Percentiles rank a stretch among this genome's conserved stretches.
Conservation (phyloP, 1,140 invertebrate genomes). For the Brachionus paranguensis region DNA sequence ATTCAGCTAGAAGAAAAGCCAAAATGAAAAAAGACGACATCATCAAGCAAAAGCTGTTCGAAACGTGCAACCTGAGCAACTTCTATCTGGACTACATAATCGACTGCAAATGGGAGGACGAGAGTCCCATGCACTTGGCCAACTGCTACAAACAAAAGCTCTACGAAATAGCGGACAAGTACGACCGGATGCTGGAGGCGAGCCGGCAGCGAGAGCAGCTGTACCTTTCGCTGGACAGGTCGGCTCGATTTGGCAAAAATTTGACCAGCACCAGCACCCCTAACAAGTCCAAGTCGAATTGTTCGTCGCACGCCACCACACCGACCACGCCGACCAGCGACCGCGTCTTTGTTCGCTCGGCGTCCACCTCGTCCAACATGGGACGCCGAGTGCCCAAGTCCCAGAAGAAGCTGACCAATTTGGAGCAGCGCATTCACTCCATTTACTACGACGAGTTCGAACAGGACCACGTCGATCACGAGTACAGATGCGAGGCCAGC, state of each 20-base stretch:
- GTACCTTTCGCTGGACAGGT: not conserved
- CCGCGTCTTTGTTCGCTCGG: not conserved
- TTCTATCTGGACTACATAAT: slow-evolving; percentile 30
- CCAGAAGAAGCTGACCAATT: not conserved
- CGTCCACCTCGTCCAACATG: not conserved
- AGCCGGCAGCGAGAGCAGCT: slow-evolving; percentile 16
- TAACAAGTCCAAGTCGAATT: not conserved
- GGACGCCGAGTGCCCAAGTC: not conserved
- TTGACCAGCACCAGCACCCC: not conserved
- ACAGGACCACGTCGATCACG: not conserved
- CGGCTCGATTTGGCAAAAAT: not conserved
- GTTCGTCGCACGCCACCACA: not conserved
- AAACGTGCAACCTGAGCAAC: slow-evolving; percentile 27
- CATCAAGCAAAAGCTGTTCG: slow-evolving; percentile 30
- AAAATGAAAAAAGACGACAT: slow-evolving; percentile 40
- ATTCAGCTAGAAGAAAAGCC: not conserved
- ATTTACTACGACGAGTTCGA: slow-evolving; percentile 14
- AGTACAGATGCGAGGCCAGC: not conserved
- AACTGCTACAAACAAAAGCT: slow-evolving; percentile 20
- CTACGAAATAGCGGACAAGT: slow-evolving; percentile 23
- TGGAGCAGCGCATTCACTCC: not conserved
- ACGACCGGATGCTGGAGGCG: slow-evolving; percentile 18
- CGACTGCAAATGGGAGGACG: slow-evolving; percentile 21
- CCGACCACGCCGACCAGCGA: not conserved
- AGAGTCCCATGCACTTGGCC: slow-evolving; percentile 20